Conservation (phyloP, 1,140 invertebrate genomes). For the Temnothorax nylanderi region DNA sequence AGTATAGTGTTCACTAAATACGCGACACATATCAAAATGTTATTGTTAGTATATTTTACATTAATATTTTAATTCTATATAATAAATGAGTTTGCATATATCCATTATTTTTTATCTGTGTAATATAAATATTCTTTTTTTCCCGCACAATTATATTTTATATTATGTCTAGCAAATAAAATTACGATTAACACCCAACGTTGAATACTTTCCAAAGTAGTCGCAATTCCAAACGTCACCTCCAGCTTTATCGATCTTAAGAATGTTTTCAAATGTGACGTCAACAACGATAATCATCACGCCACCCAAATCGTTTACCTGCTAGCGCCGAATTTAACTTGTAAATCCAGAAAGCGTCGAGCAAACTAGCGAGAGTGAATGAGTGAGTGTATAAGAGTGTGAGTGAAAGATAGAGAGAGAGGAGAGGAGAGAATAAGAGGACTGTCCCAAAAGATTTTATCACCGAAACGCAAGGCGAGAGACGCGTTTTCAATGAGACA, state of each 20-base stretch:
- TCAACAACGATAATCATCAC: constrained; percentile 57
- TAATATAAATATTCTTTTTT: neutral
- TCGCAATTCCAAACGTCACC: constrained; percentile 7
- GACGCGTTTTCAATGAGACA: constrained; percentile 57
- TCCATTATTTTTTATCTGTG: neutral
- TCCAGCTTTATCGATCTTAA: constrained; percentile 43
- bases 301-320: constrained; percentile 52
- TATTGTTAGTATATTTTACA: neutral
- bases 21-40: neutral
- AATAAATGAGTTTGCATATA: neutral
- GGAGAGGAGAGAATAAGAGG: constrained; percentile 6
- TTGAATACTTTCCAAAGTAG: neutral
- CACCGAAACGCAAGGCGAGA: constrained; percentile 30
- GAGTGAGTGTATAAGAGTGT: neutral
- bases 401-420: neutral
- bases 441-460: constrained; percentile 32
- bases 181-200: neutral
- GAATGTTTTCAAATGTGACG: constrained; percentile 39
- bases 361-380: constrained; percentile 1
- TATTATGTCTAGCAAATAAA: constrained; percentile 14
- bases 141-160: neutral
- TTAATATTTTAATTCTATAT: neutral
- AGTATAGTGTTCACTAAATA: neutral
- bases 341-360: constrained; percentile 47
- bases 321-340: constrained; percentile 50